These are phyloP conservation scores for Polypterus bichir DNA, from an alignment of 2,113 vertebrate species.

Conservation along the genomic window DNA sequence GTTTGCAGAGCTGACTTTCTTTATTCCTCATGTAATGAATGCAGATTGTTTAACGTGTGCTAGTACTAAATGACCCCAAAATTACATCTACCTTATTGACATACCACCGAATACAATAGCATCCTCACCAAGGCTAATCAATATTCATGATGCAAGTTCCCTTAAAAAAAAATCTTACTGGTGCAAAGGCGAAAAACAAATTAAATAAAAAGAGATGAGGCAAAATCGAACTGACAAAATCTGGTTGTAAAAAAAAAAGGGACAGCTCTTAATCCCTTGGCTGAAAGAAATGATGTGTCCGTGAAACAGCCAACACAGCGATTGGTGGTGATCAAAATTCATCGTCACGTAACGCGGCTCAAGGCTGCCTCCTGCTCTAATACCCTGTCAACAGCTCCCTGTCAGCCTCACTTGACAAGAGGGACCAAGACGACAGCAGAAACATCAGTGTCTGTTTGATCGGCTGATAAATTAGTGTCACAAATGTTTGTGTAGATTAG, in stretches of 20 bases:
- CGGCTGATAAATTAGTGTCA: conserved; percentile 32
- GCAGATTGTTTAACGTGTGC: no score
- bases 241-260: neutral
- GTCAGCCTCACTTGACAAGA: conserved; percentile 28
- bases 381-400: conserved; percentile 43
- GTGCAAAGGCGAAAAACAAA: neutral
- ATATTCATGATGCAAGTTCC: neutral
- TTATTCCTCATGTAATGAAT: no score
- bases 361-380: conserved; percentile 21
- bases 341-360: conserved; percentile 10
- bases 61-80: no score
- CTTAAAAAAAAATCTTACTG: neutral
- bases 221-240: neutral
- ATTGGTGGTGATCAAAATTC: conserved; percentile 6
- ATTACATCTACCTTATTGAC: no score
- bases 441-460: conserved; percentile 31
- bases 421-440: conserved; percentile 30
- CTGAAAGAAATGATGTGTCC: neutral
- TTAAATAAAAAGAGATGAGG: neutral
- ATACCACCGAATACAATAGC: no score
- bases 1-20: no score
- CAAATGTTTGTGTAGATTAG: conserved; percentile 38
- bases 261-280: neutral
- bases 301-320: neutral
- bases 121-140: neutral